phyloP scores from a whole-genome alignment of 2,113 vertebrate species.

The Gnathonemus longibarbis region DNA sequence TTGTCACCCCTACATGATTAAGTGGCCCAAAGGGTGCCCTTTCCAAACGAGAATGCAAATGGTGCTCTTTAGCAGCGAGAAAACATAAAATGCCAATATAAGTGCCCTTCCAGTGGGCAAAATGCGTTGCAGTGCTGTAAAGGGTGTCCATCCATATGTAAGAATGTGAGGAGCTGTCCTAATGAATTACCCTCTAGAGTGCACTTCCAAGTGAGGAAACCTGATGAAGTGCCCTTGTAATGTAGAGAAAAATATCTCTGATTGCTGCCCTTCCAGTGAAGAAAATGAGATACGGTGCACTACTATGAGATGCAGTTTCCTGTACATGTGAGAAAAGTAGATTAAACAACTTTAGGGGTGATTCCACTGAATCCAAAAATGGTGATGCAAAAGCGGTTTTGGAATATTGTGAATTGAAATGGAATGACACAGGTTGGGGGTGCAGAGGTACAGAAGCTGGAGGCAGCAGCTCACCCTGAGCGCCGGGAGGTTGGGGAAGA shows the following conservation, averaged over 20 bases:
- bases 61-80: not conserved
- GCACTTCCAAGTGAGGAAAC: not conserved
- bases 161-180: not conserved
- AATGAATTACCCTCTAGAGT: not conserved
- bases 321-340: not conserved
- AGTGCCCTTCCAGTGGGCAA: not conserved
- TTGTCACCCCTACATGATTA: not conserved
- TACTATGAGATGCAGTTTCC: not conserved
- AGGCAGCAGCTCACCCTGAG: constrained; percentile 47
- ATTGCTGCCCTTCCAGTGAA: not conserved
- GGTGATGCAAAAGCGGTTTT: too few relatives aligned
- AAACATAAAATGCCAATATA: not conserved
- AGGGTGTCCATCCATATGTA: not conserved
- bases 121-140: not conserved
- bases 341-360: not conserved
- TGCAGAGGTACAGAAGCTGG: too few relatives aligned
- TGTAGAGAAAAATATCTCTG: not conserved
- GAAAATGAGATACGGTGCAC: not conserved
- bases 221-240: not conserved
- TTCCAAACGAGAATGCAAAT: not conserved
- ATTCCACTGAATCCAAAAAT: too few relatives aligned
- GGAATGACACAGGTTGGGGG: not conserved
- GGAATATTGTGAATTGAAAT: not conserved
- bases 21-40: not conserved
- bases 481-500: constrained; percentile 65